A percentile compares a stretch with the other conserved stretches of the same genome.
phyloP scores from a whole-genome alignment of 2,797 vertebrate species.

The Siniperca scherzeri region DNA sequence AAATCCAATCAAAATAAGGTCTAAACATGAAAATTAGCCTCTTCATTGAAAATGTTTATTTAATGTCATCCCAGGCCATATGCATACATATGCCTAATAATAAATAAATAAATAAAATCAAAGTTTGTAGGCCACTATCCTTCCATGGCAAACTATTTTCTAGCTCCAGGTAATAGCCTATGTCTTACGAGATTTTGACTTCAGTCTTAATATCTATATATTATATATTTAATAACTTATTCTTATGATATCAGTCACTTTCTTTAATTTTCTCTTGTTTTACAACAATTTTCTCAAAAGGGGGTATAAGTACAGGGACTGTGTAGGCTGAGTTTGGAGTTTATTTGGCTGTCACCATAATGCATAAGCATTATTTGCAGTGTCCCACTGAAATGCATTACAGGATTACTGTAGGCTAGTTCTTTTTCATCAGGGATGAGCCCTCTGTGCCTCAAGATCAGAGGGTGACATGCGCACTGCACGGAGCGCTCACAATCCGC shows the following conservation, averaged over 20 bases:
- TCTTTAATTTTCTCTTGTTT: no score
- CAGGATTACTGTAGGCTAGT: conserved; percentile 54
- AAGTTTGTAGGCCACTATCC: no score
- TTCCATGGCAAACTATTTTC: not conserved
- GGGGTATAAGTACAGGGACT: not conserved
- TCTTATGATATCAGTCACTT: no score
- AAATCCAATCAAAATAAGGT: not conserved
- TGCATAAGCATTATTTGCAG: not conserved
- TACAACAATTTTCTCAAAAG: not conserved
- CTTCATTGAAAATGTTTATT: not conserved
- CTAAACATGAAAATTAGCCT: not conserved
- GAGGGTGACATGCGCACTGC: conserved; percentile 80
- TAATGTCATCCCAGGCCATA: not conserved
- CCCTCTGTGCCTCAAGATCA: conserved; percentile 72
- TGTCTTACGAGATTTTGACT: not conserved
- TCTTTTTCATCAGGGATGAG: conserved; percentile 63
- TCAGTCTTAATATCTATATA: not conserved
- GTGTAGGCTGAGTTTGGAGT: not conserved
- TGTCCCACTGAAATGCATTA: conserved; percentile 15
- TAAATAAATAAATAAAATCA: not conserved
- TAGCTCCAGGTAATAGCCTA: no score
- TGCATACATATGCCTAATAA: not conserved
- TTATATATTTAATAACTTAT: not conserved
- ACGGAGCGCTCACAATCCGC: conserved; percentile 49
- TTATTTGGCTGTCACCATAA: not conserved